These are phyloP conservation scores for Aproaerema taeniolella DNA, from an alignment of 2,888 invertebrate species.

Conservation along the genomic window DNA sequence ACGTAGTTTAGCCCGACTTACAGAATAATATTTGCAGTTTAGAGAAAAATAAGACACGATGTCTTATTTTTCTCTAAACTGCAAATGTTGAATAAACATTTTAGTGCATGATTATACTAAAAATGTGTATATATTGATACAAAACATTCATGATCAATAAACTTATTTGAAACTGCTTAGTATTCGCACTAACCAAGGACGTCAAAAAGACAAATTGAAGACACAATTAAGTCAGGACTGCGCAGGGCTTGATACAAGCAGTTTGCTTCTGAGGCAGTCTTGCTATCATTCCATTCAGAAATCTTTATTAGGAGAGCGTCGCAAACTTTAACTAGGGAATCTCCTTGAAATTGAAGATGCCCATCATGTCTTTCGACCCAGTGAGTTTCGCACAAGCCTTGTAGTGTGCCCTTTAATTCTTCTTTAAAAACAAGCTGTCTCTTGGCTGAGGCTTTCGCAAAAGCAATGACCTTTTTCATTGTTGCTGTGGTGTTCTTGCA, in stretches of 20 bases:
- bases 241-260: constrained; percentile 18
- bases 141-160: too few species aligned
- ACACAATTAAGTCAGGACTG: constrained; percentile 17
- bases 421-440: background rate
- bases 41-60: too few species aligned
- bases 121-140: too few species aligned
- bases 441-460: constrained; percentile 18
- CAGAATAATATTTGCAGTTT: too few species aligned
- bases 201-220: constrained; percentile 18
- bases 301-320: constrained; percentile 18
- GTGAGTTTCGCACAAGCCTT: constrained; percentile 19
- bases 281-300: constrained; percentile 1
- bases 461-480: constrained; percentile 18
- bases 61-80: too few species aligned
- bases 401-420: constrained; percentile 11
- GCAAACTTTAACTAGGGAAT: constrained; percentile 20
- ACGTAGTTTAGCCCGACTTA: too few species aligned
- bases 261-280: constrained; percentile 16
- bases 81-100: too few species aligned
- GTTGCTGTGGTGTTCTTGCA: constrained; percentile 20
- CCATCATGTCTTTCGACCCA: constrained; percentile 20
- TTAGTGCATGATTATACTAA: too few species aligned
- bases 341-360: constrained; percentile 18
- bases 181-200: constrained; percentile 16
- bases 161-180: background rate